phyloP scores from a whole-genome alignment of 2,113 vertebrate genomes.

The Trematocara zebra region DNA sequence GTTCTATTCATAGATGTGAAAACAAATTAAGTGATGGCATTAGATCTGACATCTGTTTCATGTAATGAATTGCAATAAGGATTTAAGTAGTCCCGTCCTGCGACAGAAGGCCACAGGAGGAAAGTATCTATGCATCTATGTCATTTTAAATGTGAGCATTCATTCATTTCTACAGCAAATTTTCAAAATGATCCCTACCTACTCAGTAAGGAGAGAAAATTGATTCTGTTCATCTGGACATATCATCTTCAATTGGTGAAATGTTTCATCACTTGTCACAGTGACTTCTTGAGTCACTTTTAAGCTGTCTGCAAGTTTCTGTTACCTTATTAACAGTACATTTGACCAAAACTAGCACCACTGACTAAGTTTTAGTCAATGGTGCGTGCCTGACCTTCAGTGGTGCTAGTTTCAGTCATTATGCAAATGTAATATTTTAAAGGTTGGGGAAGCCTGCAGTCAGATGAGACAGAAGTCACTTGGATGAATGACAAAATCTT shows the following conservation, averaged over 20 bases:
- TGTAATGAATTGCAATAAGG: neutral
- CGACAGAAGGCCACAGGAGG: neutral
- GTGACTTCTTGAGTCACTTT: neutral
- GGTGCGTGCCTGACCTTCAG: neutral
- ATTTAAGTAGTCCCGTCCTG: neutral
- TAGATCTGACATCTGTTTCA: conserved; percentile 1
- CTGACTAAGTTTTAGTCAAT: neutral
- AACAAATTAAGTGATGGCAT: neutral
- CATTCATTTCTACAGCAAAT: neutral
- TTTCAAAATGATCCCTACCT: neutral
- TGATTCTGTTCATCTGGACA: neutral
- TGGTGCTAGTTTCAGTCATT: neutral
- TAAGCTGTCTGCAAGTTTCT: neutral
- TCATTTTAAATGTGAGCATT: neutral
- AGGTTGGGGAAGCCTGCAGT: neutral
- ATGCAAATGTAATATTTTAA: neutral
- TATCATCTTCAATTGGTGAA: neutral
- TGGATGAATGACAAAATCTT: neutral
- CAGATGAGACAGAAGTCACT: neutral
- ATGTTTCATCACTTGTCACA: neutral
- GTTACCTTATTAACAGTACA: neutral
- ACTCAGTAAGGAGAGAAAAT: neutral
- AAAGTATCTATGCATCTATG: neutral
- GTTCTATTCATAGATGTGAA: neutral
- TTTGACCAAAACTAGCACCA: neutral